phyloP scores from a whole-genome alignment of 2,113 vertebrate species.

The Poeciliopsis retropinna region DNA sequence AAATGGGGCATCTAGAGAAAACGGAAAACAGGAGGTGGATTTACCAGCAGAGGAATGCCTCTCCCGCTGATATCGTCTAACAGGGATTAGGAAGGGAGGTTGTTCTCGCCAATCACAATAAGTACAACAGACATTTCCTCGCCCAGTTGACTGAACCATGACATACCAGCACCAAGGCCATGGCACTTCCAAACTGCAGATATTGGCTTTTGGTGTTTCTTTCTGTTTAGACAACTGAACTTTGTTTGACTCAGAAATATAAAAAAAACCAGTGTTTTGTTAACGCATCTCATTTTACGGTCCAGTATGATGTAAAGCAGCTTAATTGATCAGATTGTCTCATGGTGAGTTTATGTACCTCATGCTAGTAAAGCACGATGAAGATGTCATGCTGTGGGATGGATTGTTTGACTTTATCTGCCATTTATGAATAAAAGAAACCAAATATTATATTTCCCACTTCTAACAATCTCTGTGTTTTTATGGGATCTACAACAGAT shows the following conservation, averaged over 20 bases:
- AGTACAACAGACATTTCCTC: conserved; percentile 43
- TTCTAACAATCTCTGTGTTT: background rate
- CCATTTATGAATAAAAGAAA: too few relatives aligned
- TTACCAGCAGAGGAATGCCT: conserved; percentile 61
- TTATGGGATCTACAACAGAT: background rate
- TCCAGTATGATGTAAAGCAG: background rate
- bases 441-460: too few relatives aligned
- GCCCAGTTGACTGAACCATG: conserved; percentile 31
- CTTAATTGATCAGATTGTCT: background rate
- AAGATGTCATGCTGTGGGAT: background rate
- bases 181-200: conserved; percentile 10
- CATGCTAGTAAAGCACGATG: background rate
- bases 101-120: conserved; percentile 54
- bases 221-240: background rate
- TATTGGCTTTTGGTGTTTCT: background rate
- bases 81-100: conserved; percentile 49
- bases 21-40: conserved; percentile 43
- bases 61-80: conserved; percentile 61
- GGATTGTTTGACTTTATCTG: background rate
- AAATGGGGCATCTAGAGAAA: conserved; percentile 19
- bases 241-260: background rate
- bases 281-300: background rate
- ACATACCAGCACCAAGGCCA: conserved; percentile 28
- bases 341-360: background rate
- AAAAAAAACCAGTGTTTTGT: background rate